A percentile compares a stretch with the other conserved stretches of the same genome.
phyloP scores from a whole-genome alignment of 2,888 invertebrate species.

The Clistopyga incitator region DNA sequence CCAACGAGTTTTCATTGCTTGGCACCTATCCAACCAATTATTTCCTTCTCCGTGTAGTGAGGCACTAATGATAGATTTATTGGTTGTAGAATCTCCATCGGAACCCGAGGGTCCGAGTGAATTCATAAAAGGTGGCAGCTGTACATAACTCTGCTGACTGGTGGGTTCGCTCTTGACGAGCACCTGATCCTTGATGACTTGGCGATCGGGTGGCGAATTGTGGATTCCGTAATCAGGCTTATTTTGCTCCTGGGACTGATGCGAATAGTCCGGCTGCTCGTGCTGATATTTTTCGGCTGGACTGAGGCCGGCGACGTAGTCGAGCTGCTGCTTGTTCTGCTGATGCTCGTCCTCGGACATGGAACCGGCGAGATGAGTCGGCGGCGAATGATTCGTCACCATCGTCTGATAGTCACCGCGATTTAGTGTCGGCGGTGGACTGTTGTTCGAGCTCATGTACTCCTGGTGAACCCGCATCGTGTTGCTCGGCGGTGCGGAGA shows the following conservation, averaged over 20 bases:
- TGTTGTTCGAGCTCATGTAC: conserved; percentile 88
- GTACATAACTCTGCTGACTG: conserved; percentile 88
- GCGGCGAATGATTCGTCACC: conserved; percentile 81
- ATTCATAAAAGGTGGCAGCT: conserved; percentile 92
- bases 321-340: conserved; percentile 74
- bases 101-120: conserved; percentile 84
- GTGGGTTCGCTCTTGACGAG: conserved; percentile 87
- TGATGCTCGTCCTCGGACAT: conserved; percentile 82
- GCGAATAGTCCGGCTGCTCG: conserved; percentile 87
- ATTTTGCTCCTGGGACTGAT: conserved; percentile 74
- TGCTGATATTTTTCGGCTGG: conserved; percentile 86
- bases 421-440: conserved; percentile 87
- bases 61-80: not conserved
- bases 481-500: conserved; percentile 85
- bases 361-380: conserved; percentile 75
- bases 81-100: conserved; percentile 69
- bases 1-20: too few relatives aligned
- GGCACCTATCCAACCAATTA: too few relatives aligned
- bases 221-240: conserved; percentile 82
- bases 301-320: conserved; percentile 82
- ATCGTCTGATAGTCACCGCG: conserved; percentile 82
- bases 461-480: conserved; percentile 88
- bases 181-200: conserved; percentile 84
- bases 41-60: too few relatives aligned
- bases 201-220: conserved; percentile 75